Percentiles rank a stretch among this genome's conserved stretches.
Conservation (phyloP, 2,797 vertebrate genomes). For the Parauchenoglanis ngamensis region DNA sequence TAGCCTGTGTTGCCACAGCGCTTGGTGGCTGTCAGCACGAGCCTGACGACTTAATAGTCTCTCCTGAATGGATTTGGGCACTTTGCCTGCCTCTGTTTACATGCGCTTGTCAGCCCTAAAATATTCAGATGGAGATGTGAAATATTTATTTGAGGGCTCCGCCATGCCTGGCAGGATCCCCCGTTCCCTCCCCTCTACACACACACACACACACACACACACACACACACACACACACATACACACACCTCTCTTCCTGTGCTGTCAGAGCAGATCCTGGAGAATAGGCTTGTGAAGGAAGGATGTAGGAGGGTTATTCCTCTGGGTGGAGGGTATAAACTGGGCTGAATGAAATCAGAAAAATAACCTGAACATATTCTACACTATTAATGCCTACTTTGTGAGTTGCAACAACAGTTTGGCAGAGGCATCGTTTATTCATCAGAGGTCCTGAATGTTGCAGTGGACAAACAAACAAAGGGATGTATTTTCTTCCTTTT, state of each 20-base stretch:
- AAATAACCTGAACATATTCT: not conserved
- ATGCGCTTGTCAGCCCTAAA: slow-evolving; percentile 95
- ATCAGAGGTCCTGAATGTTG: not conserved
- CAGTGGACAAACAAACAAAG: not conserved
- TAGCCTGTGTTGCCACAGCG: slow-evolving; percentile 83
- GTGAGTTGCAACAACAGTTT: not conserved
- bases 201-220: slow-evolving; percentile 33
- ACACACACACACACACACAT: slow-evolving; percentile 34
- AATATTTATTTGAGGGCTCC: slow-evolving; percentile 88
- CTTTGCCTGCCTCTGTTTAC: slow-evolving; percentile 98
- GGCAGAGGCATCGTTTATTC: slow-evolving; percentile 4
- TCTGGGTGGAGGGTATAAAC: slow-evolving; percentile 18
- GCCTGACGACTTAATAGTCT: slow-evolving; percentile 99
- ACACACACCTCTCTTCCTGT: slow-evolving; percentile 29
- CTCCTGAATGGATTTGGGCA: slow-evolving; percentile 98
- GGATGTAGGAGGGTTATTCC: slow-evolving; percentile 32
- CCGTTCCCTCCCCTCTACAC: slow-evolving; percentile 60
- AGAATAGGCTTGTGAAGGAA: slow-evolving; percentile 19
- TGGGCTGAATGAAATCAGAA: slow-evolving; percentile 4
- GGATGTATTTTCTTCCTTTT: no score
- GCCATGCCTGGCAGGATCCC: slow-evolving; percentile 58
- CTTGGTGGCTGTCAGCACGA: slow-evolving; percentile 86
- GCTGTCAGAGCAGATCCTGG: slow-evolving; percentile 45
- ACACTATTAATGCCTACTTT: not conserved
- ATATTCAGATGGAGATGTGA: slow-evolving; percentile 99